Conservation (phyloP, 1,140 invertebrate genomes). For the Sinonovacula constricta region DNA sequence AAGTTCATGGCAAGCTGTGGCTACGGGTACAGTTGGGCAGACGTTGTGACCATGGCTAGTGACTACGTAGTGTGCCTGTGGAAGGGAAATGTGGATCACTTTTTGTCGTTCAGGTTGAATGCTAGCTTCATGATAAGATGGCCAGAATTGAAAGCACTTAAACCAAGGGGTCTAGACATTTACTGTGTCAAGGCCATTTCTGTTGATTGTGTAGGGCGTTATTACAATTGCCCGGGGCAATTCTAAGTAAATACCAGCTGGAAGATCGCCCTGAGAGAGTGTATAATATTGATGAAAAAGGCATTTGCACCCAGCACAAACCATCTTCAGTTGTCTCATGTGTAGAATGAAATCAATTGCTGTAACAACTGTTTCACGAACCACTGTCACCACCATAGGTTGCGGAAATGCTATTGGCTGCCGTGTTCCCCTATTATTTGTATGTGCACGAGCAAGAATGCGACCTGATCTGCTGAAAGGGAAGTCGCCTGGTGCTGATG, state of each 20-base stretch:
- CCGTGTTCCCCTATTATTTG: conserved; percentile 73
- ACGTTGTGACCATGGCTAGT: no score
- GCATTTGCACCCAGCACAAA: no score
- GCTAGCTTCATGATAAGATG: no score
- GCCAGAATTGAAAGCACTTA: conserved; percentile 9
- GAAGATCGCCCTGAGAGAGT: conserved; percentile 64
- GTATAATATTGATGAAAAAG: conserved; percentile 78
- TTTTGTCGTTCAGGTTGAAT: conserved; percentile 18
- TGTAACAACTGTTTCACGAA: conserved; percentile 74
- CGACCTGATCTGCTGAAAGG: no score
- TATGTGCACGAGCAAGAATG: conserved; percentile 73
- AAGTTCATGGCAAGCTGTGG: no score
- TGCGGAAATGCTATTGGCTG: conserved; percentile 74
- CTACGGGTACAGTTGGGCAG: no score
- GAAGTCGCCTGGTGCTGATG: conserved; percentile 5
- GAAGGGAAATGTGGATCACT: conserved; percentile 6
- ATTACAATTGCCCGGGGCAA: conserved; percentile 12
- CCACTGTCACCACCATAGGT: conserved; percentile 77
- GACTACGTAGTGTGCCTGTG: conserved; percentile 7
- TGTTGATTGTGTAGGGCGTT: background rate
- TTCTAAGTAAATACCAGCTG: conserved; percentile 52
- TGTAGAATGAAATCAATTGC: conserved; percentile 50
- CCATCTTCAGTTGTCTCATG: conserved; percentile 21
- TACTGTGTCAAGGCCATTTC: conserved; percentile 12
- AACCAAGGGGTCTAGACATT: conserved; percentile 29